Percentiles rank a stretch among this genome's conserved stretches.
Conservation (phyloP, 2,888 invertebrate genomes). For the Zelleria hepariella region DNA sequence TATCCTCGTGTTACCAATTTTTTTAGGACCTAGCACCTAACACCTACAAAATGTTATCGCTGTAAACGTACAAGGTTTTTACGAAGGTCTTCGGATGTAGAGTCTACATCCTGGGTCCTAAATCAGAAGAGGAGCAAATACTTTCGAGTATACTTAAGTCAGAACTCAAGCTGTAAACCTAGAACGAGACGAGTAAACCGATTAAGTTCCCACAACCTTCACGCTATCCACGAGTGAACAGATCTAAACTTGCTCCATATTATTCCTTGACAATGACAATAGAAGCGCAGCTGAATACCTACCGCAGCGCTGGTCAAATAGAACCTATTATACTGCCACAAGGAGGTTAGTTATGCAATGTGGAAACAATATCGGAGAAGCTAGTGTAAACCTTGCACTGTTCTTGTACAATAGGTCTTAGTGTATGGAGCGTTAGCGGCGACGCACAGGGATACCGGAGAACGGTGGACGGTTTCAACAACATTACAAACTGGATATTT, state of each 20-base stretch:
- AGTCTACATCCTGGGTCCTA: too few species aligned
- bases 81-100: too few species aligned
- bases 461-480: not conserved
- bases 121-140: too few species aligned
- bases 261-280: not conserved
- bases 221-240: not conserved
- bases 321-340: not conserved
- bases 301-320: not conserved
- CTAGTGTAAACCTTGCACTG: not conserved
- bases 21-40: too few species aligned
- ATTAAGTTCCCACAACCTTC: not conserved
- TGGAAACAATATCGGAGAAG: not conserved
- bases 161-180: too few species aligned
- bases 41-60: too few species aligned
- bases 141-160: too few species aligned
- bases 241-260: not conserved
- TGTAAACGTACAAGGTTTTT: too few species aligned
- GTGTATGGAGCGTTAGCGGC: not conserved
- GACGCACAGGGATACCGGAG: not conserved
- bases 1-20: too few species aligned
- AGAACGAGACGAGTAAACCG: too few species aligned
- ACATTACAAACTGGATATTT: too few species aligned
- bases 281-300: not conserved
- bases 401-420: not conserved
- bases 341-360: not conserved